Evolutionary conservation across 2,113 vertebrate species (phyloP), one percentile per base, ranked within the genome.

Genomic region (Oncorhynchus masou): DNA sequence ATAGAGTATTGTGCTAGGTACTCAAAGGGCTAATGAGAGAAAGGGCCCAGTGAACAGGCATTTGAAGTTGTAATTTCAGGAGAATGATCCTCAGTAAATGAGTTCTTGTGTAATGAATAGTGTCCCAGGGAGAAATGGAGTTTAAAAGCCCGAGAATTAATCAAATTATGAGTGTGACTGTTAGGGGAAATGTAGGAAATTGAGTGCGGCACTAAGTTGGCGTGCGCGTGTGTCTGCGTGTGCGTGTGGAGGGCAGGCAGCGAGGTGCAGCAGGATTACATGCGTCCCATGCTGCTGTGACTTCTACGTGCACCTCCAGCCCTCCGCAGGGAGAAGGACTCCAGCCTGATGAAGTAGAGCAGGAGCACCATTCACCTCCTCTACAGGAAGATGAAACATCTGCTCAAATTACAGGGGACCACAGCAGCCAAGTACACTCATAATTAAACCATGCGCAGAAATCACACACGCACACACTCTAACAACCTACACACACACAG

Each of bases 311-410:
- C 77, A 82, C 77, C 77, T 79, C 64, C 29, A 79, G 64, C 71
- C 62, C 57, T 71, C 74, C 62, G 64, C 51, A 34, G 69, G 64
- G 77, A 77, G 54, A 74, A 54, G 68, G 51, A 78, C 45, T 84
- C 59, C 73, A 73, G 68, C 49, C 51, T 71, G 49, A 59, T 71
- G 60, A 66, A 71, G 76, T 76, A 71, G 70, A 77, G 71, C 71
- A 57, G 62, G 57, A 76, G 71, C 79, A 88, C 87, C 76, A 86
- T 87, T 79, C 67, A 83, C 72, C 78, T 93, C 76, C 88, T 90
- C 76, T 73, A 54, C 51, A 48, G 85, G 92, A 88, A 89, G 71
- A 91, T 54, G 51, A 86, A 90, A 90, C 92, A 93, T 91, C 90
- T 92, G 88, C 81, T 87, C 86, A 84, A 89, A 89, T 90, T 74